A percentile compares a stretch with the other conserved stretches of the same genome.
Conservation (phyloP, 2,113 vertebrate species). For the Campylorhamphus procurvoides region DNA sequence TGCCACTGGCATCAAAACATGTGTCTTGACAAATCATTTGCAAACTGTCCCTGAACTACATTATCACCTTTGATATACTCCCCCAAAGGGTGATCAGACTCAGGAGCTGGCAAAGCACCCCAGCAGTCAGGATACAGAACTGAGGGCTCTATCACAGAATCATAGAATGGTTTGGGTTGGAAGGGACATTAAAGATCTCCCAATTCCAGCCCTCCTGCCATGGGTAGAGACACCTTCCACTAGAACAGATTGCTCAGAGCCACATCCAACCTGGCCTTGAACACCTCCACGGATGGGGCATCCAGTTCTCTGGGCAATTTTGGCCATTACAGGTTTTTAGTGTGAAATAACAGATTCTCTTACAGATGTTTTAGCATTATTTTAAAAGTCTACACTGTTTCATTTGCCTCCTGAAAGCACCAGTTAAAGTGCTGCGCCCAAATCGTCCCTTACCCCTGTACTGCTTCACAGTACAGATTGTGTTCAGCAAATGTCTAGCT, state of each 20-base stretch:
- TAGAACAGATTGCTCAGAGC: background rate
- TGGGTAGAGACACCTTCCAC: background rate
- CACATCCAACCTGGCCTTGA: too few species aligned
- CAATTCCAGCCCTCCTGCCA: too few species aligned
- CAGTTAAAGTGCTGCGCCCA: fast-evolving
- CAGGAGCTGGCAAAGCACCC: background rate
- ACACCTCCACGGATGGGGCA: background rate
- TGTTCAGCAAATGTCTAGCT: background rate
- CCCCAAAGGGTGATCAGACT: background rate
- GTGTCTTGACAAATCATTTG: background rate
- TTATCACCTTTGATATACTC: background rate
- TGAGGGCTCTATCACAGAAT: fast-evolving
- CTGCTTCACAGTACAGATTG: background rate
- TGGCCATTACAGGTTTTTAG: background rate
- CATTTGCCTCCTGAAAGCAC: background rate
- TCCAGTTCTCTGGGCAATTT: background rate
- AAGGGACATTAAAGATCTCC: background rate
- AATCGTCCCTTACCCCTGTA: background rate
- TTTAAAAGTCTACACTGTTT: background rate
- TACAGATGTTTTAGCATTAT: background rate
- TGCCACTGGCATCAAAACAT: background rate
- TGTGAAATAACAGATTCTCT: fast-evolving
- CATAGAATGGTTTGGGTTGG: background rate
- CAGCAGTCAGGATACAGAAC: background rate
- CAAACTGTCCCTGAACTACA: background rate